A percentile compares a stretch with the other conserved stretches of the same genome.
phyloP scores from a whole-genome alignment of 2,888 invertebrate genomes.

The Anthophora plumipes region DNA sequence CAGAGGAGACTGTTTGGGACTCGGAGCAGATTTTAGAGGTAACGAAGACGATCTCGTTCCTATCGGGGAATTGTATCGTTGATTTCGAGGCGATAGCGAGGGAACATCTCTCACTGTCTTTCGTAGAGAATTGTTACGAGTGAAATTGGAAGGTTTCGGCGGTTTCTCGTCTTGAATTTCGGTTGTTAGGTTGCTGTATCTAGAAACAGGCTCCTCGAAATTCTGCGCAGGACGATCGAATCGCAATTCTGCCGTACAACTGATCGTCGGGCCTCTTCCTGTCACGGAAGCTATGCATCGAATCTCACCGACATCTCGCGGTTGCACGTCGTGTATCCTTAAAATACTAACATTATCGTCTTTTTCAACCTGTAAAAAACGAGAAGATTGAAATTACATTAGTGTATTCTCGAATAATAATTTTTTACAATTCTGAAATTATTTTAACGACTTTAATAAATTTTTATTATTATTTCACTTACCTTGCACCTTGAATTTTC shows the following conservation, averaged over 20 bases:
- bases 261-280: conserved; percentile 77
- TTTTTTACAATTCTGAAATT: neutral
- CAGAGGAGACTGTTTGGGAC: conserved; percentile 43
- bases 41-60: conserved; percentile 63
- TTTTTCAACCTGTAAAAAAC: conserved; percentile 82
- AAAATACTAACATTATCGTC: conserved; percentile 86
- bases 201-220: conserved; percentile 4
- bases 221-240: conserved; percentile 58
- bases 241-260: conserved; percentile 79
- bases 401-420: neutral
- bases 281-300: conserved; percentile 81
- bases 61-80: conserved; percentile 24
- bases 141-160: neutral
- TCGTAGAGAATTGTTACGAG: conserved; percentile 16
- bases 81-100: conserved; percentile 17
- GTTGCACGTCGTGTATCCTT: conserved; percentile 86
- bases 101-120: conserved; percentile 1
- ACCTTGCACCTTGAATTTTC: conserved; percentile 82
- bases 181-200: neutral
- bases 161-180: conserved; percentile 5
- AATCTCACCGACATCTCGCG: conserved; percentile 85
- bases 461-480: conserved; percentile 13
- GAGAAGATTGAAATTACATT: no score
- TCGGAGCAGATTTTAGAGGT: conserved; percentile 39
- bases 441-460: neutral